These are phyloP conservation scores for Cremastinae sp. DNA, from an alignment of 2,888 invertebrate genomes.

Conservation along the genomic window DNA sequence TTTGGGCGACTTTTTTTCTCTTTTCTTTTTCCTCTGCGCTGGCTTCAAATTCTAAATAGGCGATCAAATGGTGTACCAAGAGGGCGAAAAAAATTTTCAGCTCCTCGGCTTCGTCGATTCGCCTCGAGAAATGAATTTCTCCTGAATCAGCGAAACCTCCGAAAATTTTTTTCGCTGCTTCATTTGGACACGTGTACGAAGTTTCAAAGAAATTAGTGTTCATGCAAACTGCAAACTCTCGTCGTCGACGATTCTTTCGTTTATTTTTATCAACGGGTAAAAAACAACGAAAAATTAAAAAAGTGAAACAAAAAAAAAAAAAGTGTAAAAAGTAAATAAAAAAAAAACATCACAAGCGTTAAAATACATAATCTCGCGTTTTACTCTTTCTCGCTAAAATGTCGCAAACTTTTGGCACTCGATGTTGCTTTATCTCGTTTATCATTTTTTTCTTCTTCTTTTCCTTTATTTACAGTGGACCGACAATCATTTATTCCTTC, in stretches of 20 bases:
- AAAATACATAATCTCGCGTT: conserved; percentile 41
- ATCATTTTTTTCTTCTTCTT: conserved; percentile 5
- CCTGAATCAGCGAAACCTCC: conserved; percentile 12
- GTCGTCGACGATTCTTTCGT: conserved; percentile 38
- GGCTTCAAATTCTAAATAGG: conserved; percentile 27
- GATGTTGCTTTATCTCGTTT: conserved; percentile 24
- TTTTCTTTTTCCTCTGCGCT: not conserved
- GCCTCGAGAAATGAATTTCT: not conserved
- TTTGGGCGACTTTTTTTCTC: conserved; percentile 11
- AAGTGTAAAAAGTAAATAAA: conserved; percentile 33
- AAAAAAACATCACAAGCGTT: conserved; percentile 50
- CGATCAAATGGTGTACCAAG: conserved; percentile 14
- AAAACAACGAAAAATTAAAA: conserved; percentile 15
- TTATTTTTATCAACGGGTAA: conserved; percentile 15
- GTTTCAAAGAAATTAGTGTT: conserved; percentile 49
- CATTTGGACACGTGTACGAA: conserved; percentile 46
- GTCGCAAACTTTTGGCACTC: conserved; percentile 53
- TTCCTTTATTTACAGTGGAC: conserved; percentile 67
- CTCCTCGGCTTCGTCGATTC: not conserved
- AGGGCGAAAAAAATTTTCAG: conserved; percentile 16
- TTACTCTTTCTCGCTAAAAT: conserved; percentile 51
- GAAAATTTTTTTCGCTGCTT: conserved; percentile 25
- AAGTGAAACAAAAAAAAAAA: conserved; percentile 34
- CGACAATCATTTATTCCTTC: conserved; percentile 73
- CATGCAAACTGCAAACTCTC: conserved; percentile 64